Conservation (phyloP, 2,113 vertebrate genomes). For the Rhabdomys dilectus region DNA sequence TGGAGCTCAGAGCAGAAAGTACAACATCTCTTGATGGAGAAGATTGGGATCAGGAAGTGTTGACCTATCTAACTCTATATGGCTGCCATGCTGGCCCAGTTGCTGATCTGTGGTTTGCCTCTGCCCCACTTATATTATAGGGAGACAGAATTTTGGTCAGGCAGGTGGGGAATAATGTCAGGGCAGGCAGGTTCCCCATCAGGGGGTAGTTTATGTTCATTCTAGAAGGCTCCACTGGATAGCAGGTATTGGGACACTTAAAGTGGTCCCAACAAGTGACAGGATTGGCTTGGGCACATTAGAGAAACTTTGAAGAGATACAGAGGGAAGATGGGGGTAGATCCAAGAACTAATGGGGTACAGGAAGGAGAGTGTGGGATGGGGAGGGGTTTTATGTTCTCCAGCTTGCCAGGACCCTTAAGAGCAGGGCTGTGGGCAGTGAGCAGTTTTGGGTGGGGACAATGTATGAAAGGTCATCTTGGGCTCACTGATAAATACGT, state of each 20-base stretch:
- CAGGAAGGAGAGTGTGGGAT: too few species aligned
- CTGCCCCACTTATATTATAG: neutral
- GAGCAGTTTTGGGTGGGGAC: neutral
- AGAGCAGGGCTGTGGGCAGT: neutral
- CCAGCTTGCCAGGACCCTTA: accelerated
- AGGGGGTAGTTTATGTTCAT: neutral
- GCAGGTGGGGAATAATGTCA: neutral
- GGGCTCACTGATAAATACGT: neutral
- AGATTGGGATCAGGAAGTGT: neutral
- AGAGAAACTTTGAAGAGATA: neutral
- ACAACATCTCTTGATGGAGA: neutral
- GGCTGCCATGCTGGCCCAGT: neutral
- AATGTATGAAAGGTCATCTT: neutral
- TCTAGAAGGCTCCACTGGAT: neutral
- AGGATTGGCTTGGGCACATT: neutral
- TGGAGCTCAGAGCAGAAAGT: neutral
- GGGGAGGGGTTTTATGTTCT: neutral
- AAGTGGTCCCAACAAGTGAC: neutral
- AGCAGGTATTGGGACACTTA: neutral
- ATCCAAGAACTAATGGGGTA: neutral
- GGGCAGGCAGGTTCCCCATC: too few species aligned
- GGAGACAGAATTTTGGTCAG: neutral
- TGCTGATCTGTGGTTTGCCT: accelerated
- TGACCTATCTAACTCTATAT: neutral
- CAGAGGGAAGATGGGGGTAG: neutral